Evolutionary conservation across 2,797 vertebrate genomes (phyloP), one percentile per base, ranked within the genome.

Genomic region (Gymnocypris eckloni): DNA sequence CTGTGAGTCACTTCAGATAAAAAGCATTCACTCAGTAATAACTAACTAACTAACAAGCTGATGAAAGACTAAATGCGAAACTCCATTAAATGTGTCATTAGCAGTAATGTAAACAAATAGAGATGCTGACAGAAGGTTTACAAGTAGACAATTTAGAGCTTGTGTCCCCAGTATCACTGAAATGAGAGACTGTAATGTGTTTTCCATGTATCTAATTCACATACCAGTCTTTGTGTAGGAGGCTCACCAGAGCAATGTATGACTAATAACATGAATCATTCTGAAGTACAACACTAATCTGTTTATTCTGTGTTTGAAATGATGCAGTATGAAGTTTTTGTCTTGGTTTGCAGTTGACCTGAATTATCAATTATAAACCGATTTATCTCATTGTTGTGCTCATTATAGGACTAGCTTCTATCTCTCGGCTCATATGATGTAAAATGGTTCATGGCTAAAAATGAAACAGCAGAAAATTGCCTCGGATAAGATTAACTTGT

Each of bases 1-100:
- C 25, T 72, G 37, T 79, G 76, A 72, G 77, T 85, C 84, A 80
- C 52, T 80, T 59, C 39, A 78, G 41, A 72, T 80, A 59, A 85
- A 85, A 85, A 71, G 41, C 54, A 80, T 85, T 59, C 69, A 80
- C 22, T 61, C 66, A 72, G 11, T 71, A 22, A 48, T 70, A 59
- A 56, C 66, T 69, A 56, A 56, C 66, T 69, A 56, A 59, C 83
- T 71, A 79, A 71, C 66, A 79, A 79, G 73, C 64, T 41, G 64
- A 79, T 79, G 64, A 85, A 48, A 70, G 11, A 61, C 39, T 79
- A 8, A 45, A 43, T 43, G 73, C 73, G 48, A 85, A 85, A 72
- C 66, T 45, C 50, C 18, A 48, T 79, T 85, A n/a, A 77, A 78
- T 84, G 66, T 67, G n/a, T 61, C 22, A 71, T 85, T 79, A 37